Evolutionary conservation across 2,113 vertebrate species (phyloP), one percentile per base, ranked within the genome.

Genomic region (Eupsittula cactorum): DNA sequence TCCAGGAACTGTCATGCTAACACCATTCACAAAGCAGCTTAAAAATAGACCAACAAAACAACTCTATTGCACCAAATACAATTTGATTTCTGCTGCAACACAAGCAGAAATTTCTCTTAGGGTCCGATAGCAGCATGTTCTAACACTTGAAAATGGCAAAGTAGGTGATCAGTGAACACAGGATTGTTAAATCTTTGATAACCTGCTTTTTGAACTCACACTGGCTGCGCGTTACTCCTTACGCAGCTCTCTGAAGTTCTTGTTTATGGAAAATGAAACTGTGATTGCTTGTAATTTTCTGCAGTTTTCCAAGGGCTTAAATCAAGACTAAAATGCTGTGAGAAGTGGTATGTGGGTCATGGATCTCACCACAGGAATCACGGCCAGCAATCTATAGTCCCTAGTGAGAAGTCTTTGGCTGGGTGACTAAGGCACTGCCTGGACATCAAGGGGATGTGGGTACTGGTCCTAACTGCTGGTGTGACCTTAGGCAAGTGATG

Each of bases 1-100:
- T 96, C 83, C 86, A 93, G 89, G 77, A 94, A 85, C 69, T 41
- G 70, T 96, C 74, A 27, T 75, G 63, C 57, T 93, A 94, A 29
- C 47, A 76, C 37, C 13, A 88, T 92, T 94, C 70, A 93, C 86
- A 96, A 94, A 93, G 29, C 64, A 89, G 28, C 31, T 85, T 96
- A 96, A 97, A 97, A 96, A 96, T 92, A 95, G 83, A 82, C 24
- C 18, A 84, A 47, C 33, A 82, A 84, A 97, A 84, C 47, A 89
- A 46, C 23, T 41, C 4, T 79, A 16, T 75, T 94, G 42, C 60
- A 90, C 33, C 25, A 88, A 78, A 69, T 73, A 87, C 27, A 91
- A 92, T 89, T 85, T 92, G 80, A 85, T 88, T 96, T 92, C 77
- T 93, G 28, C 59, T 93, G 86, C 67, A 86, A 59, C 23, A 73